Evolutionary conservation across 2,888 invertebrate species (phyloP), one percentile per base, ranked within the genome.

Genomic region (Microplitis manilae): DNA sequence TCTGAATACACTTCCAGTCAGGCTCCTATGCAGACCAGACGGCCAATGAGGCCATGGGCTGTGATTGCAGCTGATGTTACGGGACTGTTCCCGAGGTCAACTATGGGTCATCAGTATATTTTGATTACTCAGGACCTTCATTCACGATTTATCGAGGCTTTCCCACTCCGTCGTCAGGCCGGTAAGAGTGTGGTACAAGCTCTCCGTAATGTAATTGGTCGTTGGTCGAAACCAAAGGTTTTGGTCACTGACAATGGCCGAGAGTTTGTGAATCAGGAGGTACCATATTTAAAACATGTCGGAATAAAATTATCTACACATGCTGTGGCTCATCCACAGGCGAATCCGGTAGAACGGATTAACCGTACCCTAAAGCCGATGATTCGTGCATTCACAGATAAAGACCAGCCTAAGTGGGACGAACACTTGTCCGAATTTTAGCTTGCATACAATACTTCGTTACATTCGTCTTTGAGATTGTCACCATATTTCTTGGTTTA

Each of bases 291-390:
- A 9, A 41, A 9, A 0, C 0, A 2, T 7, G 41, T 9, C 2
- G 41, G 7, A 0, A 7, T 9, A 7, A 9, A 41, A 9, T 9
- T 7, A 1, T 61, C 61, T 7, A 61, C 20, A 20, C 20, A 1
- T 20, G 20, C 1, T 1, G 6, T 41, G 6, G n/a, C n/a, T 61
- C 38, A 71, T n/a, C 71, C 71, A 8, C 71, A 71, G 50, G 41
- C 60, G 50, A 71, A 60, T 6, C 71, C 30, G 0, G 71, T 71
- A 2, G 71, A 71, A 15, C 71, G 30, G 38, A 38, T 71, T 5
- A 71, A 71, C 50, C n/a, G 71, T 20, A 71, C 1, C 1, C 59
- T 71, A 5, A 71, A 71, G 50, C 69, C 41, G 17, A 71, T 50
- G 41, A 41, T 71, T 38, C 60, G 60, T 7, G 71, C 71, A 4